Conservation (phyloP, 2,888 invertebrate species). For the Tyria jacobaeae region DNA sequence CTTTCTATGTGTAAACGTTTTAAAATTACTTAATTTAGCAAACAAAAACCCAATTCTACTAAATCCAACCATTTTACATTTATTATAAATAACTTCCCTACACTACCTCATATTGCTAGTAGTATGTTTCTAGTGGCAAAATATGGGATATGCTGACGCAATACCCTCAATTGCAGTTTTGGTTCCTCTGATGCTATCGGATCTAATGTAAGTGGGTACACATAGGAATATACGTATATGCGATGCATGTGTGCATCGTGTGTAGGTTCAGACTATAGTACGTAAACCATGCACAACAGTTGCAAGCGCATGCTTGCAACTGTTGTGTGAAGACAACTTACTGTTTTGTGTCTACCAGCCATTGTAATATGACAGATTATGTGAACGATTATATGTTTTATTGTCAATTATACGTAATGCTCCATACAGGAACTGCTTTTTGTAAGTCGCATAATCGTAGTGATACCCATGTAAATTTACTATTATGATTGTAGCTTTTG, state of each 20-base stretch:
- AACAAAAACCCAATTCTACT: too few species aligned
- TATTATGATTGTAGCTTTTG: too few species aligned
- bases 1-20: constrained; percentile 6
- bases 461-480: too few species aligned
- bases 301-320: too few species aligned
- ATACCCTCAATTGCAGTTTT: not conserved
- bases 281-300: not conserved
- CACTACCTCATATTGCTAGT: too few species aligned
- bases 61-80: too few species aligned
- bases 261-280: not conserved
- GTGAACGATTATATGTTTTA: constrained; percentile 44
- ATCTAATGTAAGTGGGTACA: constrained; percentile 14
- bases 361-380: constrained; percentile 48
- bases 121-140: too few species aligned
- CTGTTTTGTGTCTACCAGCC: constrained; percentile 34
- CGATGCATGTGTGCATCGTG: not conserved
- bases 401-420: constrained; percentile 27
- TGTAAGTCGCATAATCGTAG: constrained; percentile 15
- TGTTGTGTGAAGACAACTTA: constrained; percentile 9
- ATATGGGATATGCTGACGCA: not conserved
- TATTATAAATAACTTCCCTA: too few species aligned
- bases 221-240: not conserved
- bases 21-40: too few species aligned
- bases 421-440: constrained; percentile 23
- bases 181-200: constrained; percentile 2